phyloP scores from a whole-genome alignment of 2,113 vertebrate species.

The Corythaeola cristata region DNA sequence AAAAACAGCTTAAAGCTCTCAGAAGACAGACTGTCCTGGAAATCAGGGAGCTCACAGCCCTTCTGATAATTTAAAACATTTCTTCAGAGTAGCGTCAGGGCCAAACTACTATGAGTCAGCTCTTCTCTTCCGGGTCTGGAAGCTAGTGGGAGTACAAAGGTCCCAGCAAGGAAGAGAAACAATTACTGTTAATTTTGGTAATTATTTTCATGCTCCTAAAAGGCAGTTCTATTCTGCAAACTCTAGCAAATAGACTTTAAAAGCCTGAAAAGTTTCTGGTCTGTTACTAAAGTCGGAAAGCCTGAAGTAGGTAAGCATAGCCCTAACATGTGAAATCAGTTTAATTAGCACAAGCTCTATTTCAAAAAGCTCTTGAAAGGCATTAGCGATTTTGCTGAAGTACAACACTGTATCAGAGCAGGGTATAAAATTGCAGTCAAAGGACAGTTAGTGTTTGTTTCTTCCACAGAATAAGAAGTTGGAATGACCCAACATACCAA shows the following conservation, averaged over 20 bases:
- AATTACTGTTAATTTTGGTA: not conserved
- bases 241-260: not conserved
- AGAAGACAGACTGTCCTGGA: not conserved
- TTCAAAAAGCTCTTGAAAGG: not conserved
- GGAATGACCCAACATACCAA: not conserved
- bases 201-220: not conserved
- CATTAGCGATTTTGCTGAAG: not conserved
- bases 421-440: not conserved
- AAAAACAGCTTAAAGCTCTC: not conserved
- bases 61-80: not conserved
- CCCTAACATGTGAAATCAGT: not conserved
- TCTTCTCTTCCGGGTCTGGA: not conserved
- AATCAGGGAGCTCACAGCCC: not conserved
- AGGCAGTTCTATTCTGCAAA: not conserved
- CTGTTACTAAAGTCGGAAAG: not conserved
- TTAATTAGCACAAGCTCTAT: not conserved
- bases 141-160: not conserved
- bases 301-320: not conserved
- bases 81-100: not conserved
- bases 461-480: not conserved
- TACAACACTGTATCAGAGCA: accelerated
- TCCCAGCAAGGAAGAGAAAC: not conserved
- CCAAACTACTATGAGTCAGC: not conserved
- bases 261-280: not conserved
- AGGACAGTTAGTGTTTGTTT: not conserved